Percentiles rank a stretch among this genome's conserved stretches.
These are phyloP conservation scores for Drosophila greeni DNA, from an alignment of 2,888 invertebrate genomes.

Conservation along the genomic window DNA sequence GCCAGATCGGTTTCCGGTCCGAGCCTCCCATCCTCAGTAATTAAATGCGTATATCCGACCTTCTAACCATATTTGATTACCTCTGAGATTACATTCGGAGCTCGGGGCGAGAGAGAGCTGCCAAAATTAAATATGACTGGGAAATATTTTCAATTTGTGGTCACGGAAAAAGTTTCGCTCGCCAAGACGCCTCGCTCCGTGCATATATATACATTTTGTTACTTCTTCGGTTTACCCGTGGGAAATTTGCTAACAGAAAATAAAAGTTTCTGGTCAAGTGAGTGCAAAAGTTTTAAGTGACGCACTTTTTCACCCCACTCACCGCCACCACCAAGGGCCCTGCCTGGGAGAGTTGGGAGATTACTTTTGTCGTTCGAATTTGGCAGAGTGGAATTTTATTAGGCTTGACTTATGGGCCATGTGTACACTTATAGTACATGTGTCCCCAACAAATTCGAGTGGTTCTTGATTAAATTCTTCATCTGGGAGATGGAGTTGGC, in stretches of 20 bases:
- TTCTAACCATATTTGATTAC: slow-evolving; percentile 60
- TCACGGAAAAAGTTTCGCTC: slow-evolving; percentile 57
- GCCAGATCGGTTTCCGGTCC: slow-evolving; percentile 49
- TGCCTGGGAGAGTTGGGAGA: slow-evolving; percentile 23
- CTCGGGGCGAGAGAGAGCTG: slow-evolving; percentile 12
- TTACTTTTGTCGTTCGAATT: slow-evolving; percentile 51
- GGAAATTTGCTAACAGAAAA: slow-evolving; percentile 73
- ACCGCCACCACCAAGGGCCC: not conserved
- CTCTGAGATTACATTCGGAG: slow-evolving; percentile 55
- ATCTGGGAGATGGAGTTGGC: slow-evolving; percentile 16
- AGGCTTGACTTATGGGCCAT: slow-evolving; percentile 52
- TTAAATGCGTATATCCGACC: slow-evolving; percentile 44
- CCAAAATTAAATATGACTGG: slow-evolving; percentile 71
- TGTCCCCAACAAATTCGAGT: slow-evolving; percentile 21
- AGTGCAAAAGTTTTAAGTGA: slow-evolving; percentile 74
- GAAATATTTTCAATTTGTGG: slow-evolving; percentile 75
- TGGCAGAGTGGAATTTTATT: slow-evolving; percentile 60
- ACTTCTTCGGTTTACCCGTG: slow-evolving; percentile 55
- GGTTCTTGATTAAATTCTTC: slow-evolving; percentile 53
- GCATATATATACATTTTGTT: slow-evolving; percentile 42
- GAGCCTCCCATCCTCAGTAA: slow-evolving; percentile 35
- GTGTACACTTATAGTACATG: slow-evolving; percentile 25
- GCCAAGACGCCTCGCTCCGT: slow-evolving; percentile 30
- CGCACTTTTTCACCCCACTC: slow-evolving; percentile 60
- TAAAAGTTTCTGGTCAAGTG: slow-evolving; percentile 74